Evolutionary conservation across 2,888 invertebrate genomes (phyloP).

Genomic region (Pseudanteris insignis): DNA sequence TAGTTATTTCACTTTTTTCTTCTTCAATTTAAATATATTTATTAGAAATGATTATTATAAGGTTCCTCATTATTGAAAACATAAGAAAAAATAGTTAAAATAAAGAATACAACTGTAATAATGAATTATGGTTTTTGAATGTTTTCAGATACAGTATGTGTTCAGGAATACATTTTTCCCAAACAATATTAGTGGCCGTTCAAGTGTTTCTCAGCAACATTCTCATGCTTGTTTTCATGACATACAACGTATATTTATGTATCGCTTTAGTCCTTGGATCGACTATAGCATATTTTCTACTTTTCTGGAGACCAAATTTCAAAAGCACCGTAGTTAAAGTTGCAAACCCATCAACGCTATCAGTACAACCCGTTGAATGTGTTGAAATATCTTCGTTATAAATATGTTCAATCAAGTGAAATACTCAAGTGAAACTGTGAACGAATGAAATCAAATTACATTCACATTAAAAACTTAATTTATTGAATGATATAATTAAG

Average conservation of each 20-base stretch:
- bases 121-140: too few relatives aligned
- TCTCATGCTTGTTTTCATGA: slow-evolving; percentile 74
- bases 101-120: too few relatives aligned
- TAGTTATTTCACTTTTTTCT: too few relatives aligned
- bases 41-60: background rate
- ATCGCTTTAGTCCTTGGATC: slow-evolving; percentile 69
- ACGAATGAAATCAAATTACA: too few relatives aligned
- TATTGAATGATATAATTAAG: too few relatives aligned
- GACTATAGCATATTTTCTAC: slow-evolving; percentile 67
- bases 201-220: slow-evolving; percentile 70
- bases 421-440: too few relatives aligned
- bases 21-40: background rate
- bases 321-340: background rate
- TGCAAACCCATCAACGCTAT: background rate
- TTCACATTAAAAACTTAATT: too few relatives aligned
- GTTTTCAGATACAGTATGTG: slow-evolving; percentile 56
- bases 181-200: slow-evolving; percentile 56
- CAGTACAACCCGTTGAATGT: background rate
- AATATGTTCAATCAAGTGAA: too few relatives aligned
- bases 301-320: slow-evolving; percentile 50
- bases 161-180: slow-evolving; percentile 55
- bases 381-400: background rate
- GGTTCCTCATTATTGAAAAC: too few relatives aligned
- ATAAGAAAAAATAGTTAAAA: too few relatives aligned
- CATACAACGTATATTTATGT: slow-evolving; percentile 72